Evolutionary conservation across 2,113 vertebrate species (phyloP).

Genomic region (Urocolius indicus): DNA sequence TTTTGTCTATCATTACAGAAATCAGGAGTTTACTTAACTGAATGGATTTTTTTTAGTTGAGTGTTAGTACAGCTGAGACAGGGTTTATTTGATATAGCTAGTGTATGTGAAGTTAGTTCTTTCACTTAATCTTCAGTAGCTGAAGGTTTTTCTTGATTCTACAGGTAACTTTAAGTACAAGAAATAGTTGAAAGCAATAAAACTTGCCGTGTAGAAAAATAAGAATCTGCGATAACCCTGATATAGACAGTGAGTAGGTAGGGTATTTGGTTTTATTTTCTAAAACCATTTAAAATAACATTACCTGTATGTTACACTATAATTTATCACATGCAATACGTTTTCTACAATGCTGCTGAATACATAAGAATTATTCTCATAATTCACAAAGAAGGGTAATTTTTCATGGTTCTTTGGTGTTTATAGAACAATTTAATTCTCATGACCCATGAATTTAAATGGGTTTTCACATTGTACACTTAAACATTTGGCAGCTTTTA

Average conservation of each 20-base stretch:
- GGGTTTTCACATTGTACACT: neutral
- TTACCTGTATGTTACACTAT: neutral
- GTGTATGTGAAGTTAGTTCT: neutral
- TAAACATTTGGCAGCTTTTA: neutral
- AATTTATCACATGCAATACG: neutral
- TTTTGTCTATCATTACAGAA: neutral
- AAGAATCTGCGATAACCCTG: neutral
- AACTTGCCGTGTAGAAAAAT: neutral
- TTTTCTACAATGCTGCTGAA: neutral
- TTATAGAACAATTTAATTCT: neutral
- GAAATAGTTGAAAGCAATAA: neutral
- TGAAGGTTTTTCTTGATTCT: neutral
- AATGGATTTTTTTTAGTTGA: fast-evolving
- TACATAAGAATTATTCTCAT: neutral
- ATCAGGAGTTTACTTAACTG: neutral
- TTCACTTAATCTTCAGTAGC: neutral
- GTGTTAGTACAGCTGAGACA: neutral
- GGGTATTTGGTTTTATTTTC: neutral
- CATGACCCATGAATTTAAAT: neutral
- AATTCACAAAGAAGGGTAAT: neutral
- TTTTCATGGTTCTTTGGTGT: neutral
- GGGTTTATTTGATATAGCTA: neutral
- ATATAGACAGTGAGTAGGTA: neutral
- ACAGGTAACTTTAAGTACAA: neutral
- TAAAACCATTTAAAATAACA: neutral